Conservation (phyloP, 2,113 vertebrate species). For the Lamprotornis superbus region DNA sequence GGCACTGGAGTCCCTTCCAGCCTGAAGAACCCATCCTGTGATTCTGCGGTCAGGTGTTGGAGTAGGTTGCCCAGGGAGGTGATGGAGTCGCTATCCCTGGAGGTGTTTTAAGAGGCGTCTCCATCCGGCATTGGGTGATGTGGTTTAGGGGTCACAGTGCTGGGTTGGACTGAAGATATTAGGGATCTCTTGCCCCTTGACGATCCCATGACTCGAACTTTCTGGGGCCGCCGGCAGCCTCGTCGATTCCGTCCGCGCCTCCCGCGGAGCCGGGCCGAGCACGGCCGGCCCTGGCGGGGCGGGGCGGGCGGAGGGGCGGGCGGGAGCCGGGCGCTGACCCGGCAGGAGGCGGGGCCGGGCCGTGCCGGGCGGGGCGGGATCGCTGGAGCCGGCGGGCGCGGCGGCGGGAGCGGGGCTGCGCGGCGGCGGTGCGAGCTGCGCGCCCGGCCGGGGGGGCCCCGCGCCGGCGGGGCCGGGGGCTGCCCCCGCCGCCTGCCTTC, state of each 20-base stretch:
- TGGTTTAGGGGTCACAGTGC: neutral
- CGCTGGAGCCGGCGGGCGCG: no score
- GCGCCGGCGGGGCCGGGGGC: no score
- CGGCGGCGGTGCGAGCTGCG: no score
- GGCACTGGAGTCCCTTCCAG: neutral
- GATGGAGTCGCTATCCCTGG: neutral
- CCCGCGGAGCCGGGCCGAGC: neutral
- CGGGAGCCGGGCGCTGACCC: neutral
- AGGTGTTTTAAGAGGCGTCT: neutral
- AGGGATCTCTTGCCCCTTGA: neutral
- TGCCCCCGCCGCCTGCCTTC: no score
- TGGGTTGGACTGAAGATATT: no score
- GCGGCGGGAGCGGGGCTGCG: no score
- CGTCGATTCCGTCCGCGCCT: accelerated
- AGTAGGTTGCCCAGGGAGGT: no score
- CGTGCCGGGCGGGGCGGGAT: no score
- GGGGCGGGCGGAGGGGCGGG: neutral
- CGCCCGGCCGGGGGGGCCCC: no score
- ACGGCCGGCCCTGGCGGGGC: neutral
- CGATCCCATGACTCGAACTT: no score
- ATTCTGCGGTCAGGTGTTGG: neutral
- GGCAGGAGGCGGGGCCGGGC: no score
- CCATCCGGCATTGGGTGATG: neutral
- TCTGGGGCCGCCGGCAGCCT: accelerated
- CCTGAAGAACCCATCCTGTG: no score